Evolutionary conservation across 2,888 invertebrate species (phyloP).

Genomic region (Coremacera marginata): DNA sequence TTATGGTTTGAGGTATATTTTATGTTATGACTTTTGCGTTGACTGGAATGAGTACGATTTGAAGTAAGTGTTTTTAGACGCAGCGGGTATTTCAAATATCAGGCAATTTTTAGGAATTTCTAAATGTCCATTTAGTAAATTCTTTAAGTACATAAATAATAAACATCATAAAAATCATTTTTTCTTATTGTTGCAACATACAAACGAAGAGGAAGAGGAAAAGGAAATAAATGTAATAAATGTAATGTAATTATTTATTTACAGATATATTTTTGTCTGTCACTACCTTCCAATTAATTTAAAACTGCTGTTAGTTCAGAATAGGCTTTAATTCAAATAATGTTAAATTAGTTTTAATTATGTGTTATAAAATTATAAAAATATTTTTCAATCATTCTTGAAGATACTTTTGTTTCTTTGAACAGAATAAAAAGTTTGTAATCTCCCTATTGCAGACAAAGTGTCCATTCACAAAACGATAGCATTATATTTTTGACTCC

Average conservation of each 20-base stretch:
- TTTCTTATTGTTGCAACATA: no score
- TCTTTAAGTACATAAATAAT: slow-evolving; percentile 1
- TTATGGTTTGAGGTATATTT: slow-evolving; percentile 6
- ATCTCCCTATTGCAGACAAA: neutral
- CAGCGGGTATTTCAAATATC: slow-evolving; percentile 15
- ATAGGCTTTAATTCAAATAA: no score
- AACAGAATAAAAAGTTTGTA: neutral
- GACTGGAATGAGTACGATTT: neutral
- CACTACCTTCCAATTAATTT: neutral
- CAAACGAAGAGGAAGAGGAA: neutral
- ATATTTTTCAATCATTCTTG: neutral
- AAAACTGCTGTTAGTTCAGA: neutral
- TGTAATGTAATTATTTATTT: neutral
- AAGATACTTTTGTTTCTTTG: no score
- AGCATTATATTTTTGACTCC: slow-evolving; percentile 33
- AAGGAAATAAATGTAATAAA: no score
- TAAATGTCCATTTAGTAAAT: slow-evolving; percentile 25
- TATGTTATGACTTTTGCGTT: slow-evolving; percentile 8
- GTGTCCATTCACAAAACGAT: neutral
- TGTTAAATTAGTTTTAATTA: no score
- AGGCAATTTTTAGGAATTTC: neutral
- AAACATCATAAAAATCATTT: neutral
- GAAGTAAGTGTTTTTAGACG: neutral
- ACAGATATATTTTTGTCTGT: neutral
- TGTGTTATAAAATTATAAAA: neutral